Percentiles rank a stretch among this genome's conserved stretches.
Evolutionary conservation across 2,797 vertebrate species (phyloP).

Genomic region (Lepidocolaptes lacrymiger): DNA sequence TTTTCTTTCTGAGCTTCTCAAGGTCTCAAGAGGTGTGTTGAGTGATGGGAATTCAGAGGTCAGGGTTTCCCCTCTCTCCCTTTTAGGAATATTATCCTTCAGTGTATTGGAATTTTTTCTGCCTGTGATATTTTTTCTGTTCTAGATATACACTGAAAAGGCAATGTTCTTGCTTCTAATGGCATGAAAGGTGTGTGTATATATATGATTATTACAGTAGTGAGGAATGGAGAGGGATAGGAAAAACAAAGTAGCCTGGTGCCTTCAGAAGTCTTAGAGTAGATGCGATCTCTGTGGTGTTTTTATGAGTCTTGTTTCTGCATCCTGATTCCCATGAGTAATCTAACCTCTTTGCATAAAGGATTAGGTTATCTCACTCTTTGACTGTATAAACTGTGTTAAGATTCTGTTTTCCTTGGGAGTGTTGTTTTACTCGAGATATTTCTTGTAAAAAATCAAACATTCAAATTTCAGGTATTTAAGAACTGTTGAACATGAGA

Average conservation of each 20-base stretch:
- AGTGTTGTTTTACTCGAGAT: background rate
- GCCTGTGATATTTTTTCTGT: background rate
- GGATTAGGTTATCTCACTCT: background rate
- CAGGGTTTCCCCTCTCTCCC: too few species aligned
- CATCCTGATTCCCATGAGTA: background rate
- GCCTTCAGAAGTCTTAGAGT: background rate
- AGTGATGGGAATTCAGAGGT: background rate
- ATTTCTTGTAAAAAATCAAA: background rate
- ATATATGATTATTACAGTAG: background rate
- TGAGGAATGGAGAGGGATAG: background rate
- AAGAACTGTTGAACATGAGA: background rate
- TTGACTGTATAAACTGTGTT: fast-evolving
- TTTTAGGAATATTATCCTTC: background rate
- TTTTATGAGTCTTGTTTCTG: background rate
- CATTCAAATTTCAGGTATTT: fast-evolving
- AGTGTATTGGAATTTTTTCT: fast-evolving
- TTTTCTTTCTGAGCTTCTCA: background rate
- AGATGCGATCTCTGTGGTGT: fast-evolving
- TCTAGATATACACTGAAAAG: background rate
- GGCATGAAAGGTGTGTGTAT: background rate
- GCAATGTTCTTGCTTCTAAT: background rate
- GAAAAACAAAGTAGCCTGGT: background rate
- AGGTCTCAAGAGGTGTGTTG: background rate
- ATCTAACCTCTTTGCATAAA: background rate
- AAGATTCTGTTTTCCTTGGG: background rate